Conservation (phyloP, 1,140 invertebrate species). For the Vanessa tameamea region DNA sequence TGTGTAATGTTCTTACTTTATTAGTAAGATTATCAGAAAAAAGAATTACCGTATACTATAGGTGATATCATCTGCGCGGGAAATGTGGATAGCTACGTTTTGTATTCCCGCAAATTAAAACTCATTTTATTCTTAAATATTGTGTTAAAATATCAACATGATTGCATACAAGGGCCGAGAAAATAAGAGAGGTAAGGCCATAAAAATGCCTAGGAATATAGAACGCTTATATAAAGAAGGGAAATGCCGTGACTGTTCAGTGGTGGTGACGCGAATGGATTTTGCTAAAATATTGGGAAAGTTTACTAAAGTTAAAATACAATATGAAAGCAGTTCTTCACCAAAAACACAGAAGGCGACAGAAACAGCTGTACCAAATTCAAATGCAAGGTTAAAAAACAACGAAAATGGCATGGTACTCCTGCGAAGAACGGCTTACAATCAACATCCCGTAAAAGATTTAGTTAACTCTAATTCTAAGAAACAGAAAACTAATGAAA, state of each 20-base stretch:
- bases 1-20: constrained; percentile 24
- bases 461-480: constrained; percentile 38
- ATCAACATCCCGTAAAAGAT: constrained; percentile 58
- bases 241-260: constrained; percentile 74
- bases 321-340: constrained; percentile 67
- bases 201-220: constrained; percentile 60
- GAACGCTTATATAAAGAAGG: constrained; percentile 72
- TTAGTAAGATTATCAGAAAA: constrained; percentile 31
- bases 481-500: constrained; percentile 44
- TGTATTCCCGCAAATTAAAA: constrained; percentile 45
- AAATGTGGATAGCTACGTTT: constrained; percentile 74
- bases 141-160: constrained; percentile 44
- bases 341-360: constrained; percentile 53
- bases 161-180: constrained; percentile 63
- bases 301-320: constrained; percentile 76
- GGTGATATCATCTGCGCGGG: constrained; percentile 70
- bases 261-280: constrained; percentile 75
- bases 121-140: not conserved
- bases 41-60: constrained; percentile 36
- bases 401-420: constrained; percentile 78
- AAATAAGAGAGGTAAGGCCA: constrained; percentile 51
- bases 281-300: constrained; percentile 76
- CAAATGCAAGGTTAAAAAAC: constrained; percentile 61
- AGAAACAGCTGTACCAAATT: constrained; percentile 41
- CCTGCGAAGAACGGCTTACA: constrained; percentile 63